A percentile compares a stretch with the other conserved stretches of the same genome.
phyloP scores from a whole-genome alignment of 1,140 invertebrate genomes.

The Philopotamus ludificatus region DNA sequence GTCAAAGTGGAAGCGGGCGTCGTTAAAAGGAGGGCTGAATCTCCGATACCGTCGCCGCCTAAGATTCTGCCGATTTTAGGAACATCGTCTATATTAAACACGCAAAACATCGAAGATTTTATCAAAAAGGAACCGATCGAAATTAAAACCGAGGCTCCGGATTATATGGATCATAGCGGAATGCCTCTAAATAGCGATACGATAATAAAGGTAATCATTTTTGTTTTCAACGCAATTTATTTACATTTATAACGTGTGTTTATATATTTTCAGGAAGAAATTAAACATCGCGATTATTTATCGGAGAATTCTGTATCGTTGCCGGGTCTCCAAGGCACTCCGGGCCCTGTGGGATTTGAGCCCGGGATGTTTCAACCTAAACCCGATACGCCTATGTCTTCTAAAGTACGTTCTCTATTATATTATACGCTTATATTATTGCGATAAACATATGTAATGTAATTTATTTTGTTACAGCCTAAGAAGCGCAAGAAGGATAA shows the following conservation, averaged over 20 bases:
- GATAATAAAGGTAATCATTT: constrained; percentile 27
- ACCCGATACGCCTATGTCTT: constrained; percentile 50
- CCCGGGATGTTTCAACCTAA: constrained; percentile 74
- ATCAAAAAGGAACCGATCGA: constrained; percentile 40
- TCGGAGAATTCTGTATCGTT: constrained; percentile 75
- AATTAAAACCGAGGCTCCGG: constrained; percentile 35
- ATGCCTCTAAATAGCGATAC: constrained; percentile 23
- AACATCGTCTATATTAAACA: constrained; percentile 3
- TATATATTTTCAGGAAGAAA: constrained; percentile 47
- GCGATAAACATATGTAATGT: not conserved
- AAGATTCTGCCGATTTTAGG: not conserved
- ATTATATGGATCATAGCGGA: constrained; percentile 28
- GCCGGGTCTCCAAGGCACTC: constrained; percentile 65
- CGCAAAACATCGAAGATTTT: constrained; percentile 26
- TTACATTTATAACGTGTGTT: not conserved
- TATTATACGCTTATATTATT: not conserved
- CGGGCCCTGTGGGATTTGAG: constrained; percentile 72
- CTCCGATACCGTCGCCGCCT: constrained; percentile 18
- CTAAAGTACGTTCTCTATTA: constrained; percentile 54
- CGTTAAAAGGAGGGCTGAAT: constrained; percentile 27
- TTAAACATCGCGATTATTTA: constrained; percentile 67
- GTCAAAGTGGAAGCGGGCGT: constrained; percentile 37
- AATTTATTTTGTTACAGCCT: constrained; percentile 50
- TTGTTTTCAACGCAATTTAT: not conserved
- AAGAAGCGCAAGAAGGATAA: constrained; percentile 84